Conservation (phyloP, 2,888 invertebrate species). For the Phanerotoma sp. region DNA sequence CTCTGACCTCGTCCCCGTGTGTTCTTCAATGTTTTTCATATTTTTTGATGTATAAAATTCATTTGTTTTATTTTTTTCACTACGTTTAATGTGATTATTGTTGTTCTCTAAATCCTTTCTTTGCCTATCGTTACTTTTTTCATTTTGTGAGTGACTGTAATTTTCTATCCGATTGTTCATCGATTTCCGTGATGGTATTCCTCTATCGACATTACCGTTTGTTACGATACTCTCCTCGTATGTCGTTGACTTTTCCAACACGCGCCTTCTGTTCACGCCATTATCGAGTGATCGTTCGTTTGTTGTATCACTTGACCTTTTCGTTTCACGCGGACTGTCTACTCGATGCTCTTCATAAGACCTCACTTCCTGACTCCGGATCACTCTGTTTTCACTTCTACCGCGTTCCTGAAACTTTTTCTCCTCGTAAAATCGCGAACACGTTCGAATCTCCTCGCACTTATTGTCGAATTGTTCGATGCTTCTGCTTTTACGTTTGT, state of each 20-base stretch:
- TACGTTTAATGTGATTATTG: too few relatives aligned
- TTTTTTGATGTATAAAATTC: slow-evolving; percentile 14
- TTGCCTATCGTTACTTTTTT: slow-evolving; percentile 30
- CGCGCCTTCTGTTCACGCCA: slow-evolving; percentile 27
- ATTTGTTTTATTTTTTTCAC: slow-evolving; percentile 26
- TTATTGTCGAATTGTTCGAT: slow-evolving; percentile 35
- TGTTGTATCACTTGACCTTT: slow-evolving; percentile 26
- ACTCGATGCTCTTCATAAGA: slow-evolving; percentile 34
- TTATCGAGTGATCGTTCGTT: slow-evolving; percentile 34
- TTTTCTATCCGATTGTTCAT: slow-evolving; percentile 36
- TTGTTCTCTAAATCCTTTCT: slow-evolving; percentile 30
- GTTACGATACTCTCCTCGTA: slow-evolving; percentile 33
- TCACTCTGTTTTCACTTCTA: slow-evolving; percentile 35
- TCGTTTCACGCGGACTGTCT: slow-evolving; percentile 22
- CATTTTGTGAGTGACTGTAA: slow-evolving; percentile 30
- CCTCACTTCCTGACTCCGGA: slow-evolving; percentile 30
- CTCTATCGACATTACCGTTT: slow-evolving; percentile 28
- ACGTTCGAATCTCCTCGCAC: slow-evolving; percentile 29
- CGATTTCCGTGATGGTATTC: slow-evolving; percentile 32
- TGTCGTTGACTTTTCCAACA: slow-evolving; percentile 33
- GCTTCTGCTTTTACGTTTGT: slow-evolving; percentile 32
- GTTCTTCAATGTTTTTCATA: slow-evolving; percentile 27
- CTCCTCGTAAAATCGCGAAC: slow-evolving; percentile 35
- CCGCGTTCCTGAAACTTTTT: slow-evolving; percentile 29
- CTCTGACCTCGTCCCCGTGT: slow-evolving; percentile 34